Percentiles rank a stretch among this genome's conserved stretches.
Evolutionary conservation across 2,888 invertebrate genomes (phyloP).

Genomic region (Eustalomyia histrio): DNA sequence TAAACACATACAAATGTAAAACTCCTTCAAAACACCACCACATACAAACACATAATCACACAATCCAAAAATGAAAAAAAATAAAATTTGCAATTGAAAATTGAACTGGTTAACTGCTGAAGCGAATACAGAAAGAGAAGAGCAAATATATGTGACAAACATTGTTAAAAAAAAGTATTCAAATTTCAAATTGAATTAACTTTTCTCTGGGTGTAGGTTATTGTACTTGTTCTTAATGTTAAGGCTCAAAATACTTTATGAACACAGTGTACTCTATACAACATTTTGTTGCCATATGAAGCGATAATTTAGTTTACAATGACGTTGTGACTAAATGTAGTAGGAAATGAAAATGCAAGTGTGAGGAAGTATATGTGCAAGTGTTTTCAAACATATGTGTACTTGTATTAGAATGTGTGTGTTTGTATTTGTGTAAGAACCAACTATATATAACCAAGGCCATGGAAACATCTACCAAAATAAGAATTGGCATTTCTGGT

Average conservation of each 20-base stretch:
- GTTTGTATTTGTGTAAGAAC: too few relatives aligned
- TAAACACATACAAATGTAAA: constrained; percentile 18
- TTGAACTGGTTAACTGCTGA: constrained; percentile 56
- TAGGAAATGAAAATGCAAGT: constrained; percentile 43
- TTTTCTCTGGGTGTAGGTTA: too few relatives aligned
- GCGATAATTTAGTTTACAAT: constrained; percentile 75
- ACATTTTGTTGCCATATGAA: constrained; percentile 51
- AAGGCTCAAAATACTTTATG: neutral
- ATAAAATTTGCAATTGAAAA: constrained; percentile 54
- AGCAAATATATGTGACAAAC: neutral
- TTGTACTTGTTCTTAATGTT: too few relatives aligned
- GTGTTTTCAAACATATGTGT: neutral
- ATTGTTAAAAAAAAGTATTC: neutral
- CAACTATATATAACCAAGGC: constrained; percentile 12
- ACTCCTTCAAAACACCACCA: constrained; percentile 13
- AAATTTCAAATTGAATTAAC: too few relatives aligned
- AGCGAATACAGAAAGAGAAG: constrained; percentile 2
- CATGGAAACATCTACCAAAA: constrained; percentile 31
- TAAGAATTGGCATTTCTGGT: constrained; percentile 57
- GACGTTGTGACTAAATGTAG: constrained; percentile 63
- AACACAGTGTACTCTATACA: neutral
- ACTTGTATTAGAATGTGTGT: neutral
- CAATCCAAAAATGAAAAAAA: constrained; percentile 21
- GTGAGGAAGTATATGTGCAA: neutral
- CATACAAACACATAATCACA: constrained; percentile 37